A percentile compares a stretch with the other conserved stretches of the same genome.
phyloP scores from a whole-genome alignment of 2,113 vertebrate species.

The Carassius gibelio region DNA sequence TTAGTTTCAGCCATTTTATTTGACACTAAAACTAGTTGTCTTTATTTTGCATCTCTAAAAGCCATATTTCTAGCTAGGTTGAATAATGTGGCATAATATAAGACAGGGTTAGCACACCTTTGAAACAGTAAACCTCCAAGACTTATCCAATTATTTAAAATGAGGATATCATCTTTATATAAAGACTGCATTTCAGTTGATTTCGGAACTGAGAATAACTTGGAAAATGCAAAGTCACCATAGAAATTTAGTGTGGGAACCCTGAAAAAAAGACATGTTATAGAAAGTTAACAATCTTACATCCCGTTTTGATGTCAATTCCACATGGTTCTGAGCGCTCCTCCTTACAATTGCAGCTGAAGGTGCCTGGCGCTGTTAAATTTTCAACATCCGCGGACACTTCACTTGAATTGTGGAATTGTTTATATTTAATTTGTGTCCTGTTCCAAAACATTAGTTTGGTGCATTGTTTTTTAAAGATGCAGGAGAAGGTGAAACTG shows the following conservation, averaged over 20 bases:
- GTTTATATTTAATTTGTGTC: background rate
- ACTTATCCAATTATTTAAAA: background rate
- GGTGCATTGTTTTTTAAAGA: conserved; percentile 57
- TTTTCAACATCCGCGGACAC: conserved; percentile 62
- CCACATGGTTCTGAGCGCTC: conserved; percentile 66
- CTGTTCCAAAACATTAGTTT: conserved; percentile 24
- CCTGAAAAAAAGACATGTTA: background rate
- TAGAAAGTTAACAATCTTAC: conserved; percentile 65
- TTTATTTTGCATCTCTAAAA: conserved; percentile 1
- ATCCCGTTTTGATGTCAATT: conserved; percentile 70
- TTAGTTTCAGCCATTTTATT: background rate
- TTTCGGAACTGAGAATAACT: background rate
- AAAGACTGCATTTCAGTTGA: background rate
- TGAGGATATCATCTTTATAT: background rate
- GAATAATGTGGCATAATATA: background rate
- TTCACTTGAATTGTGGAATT: background rate
- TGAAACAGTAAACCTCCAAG: background rate
- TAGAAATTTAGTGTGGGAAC: background rate
- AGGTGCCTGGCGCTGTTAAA: conserved; percentile 61
- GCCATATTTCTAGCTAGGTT: background rate
- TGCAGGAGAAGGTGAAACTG: conserved; percentile 70
- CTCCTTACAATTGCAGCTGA: conserved; percentile 63
- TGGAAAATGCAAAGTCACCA: background rate
- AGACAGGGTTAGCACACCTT: background rate
- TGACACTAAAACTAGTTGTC: background rate